These are phyloP conservation scores for Sacculina carcini DNA, from an alignment of 2,888 invertebrate species.

Conservation along the genomic window DNA sequence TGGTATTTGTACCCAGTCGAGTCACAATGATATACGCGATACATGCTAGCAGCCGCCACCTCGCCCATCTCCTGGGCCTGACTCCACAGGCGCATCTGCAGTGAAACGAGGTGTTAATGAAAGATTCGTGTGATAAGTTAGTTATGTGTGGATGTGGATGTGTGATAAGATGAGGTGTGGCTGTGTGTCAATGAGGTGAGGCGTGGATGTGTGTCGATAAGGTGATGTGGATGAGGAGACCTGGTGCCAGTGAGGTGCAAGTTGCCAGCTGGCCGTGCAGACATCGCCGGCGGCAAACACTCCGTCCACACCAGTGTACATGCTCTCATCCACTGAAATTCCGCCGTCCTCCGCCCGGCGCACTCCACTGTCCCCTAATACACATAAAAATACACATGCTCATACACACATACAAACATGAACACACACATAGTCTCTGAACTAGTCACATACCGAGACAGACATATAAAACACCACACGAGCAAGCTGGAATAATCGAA, in stretches of 20 bases:
- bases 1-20: conserved; percentile 26
- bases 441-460: neutral
- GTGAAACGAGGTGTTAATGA: neutral
- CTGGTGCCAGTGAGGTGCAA: conserved; percentile 51
- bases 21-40: too few species aligned
- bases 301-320: conserved; percentile 47
- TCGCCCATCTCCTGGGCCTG: conserved; percentile 94
- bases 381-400: neutral
- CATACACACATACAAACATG: neutral
- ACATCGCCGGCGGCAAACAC: conserved; percentile 92
- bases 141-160: too few species aligned
- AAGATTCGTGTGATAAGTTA: too few species aligned
- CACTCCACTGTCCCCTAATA: conserved; percentile 7
- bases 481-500: too few species aligned
- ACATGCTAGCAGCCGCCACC: conserved; percentile 75
- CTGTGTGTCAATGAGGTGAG: too few species aligned
- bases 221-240: conserved; percentile 15
- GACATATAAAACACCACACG: neutral
- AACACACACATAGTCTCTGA: neutral
- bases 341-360: conserved; percentile 39
- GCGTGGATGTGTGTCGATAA: too few species aligned
- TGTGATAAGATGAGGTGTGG: too few species aligned
- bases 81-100: conserved; percentile 82
- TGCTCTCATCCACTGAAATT: conserved; percentile 51
- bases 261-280: conserved; percentile 50